phyloP scores from a whole-genome alignment of 2,113 vertebrate genomes.

The Notothenia coriiceps region DNA sequence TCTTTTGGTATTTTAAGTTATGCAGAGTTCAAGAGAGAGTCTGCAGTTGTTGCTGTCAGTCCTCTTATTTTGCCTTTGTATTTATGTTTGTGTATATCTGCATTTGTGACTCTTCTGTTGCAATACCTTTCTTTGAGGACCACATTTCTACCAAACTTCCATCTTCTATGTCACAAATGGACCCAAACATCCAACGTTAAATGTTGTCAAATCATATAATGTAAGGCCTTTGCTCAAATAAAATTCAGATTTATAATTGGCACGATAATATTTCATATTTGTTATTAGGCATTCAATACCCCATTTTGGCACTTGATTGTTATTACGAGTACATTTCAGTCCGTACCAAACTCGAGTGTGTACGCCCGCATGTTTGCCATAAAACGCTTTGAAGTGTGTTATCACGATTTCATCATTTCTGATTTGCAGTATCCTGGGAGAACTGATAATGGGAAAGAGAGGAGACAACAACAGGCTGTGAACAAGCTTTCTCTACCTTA shows the following conservation, averaged over 20 bases:
- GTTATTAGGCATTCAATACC: not conserved
- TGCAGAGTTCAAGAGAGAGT: not conserved
- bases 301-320: not conserved
- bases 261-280: not conserved
- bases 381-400: not conserved
- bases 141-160: not conserved
- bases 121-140: not conserved
- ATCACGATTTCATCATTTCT: not conserved
- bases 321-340: not conserved
- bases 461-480: conserved; percentile 16
- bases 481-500: conserved; percentile 19
- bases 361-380: not conserved
- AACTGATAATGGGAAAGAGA: not conserved
- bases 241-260: not conserved
- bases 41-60: not conserved
- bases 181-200: not conserved
- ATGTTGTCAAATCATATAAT: not conserved
- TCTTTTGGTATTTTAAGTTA: conserved; percentile 9
- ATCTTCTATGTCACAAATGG: not conserved
- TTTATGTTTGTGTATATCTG: not conserved
- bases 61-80: not conserved
- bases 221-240: not conserved
- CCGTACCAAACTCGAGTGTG: not conserved
- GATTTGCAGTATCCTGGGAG: not conserved
- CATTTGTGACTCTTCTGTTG: not conserved